Evolutionary conservation across 2,113 vertebrate genomes (phyloP).

Genomic region (Cavia aperea): DNA sequence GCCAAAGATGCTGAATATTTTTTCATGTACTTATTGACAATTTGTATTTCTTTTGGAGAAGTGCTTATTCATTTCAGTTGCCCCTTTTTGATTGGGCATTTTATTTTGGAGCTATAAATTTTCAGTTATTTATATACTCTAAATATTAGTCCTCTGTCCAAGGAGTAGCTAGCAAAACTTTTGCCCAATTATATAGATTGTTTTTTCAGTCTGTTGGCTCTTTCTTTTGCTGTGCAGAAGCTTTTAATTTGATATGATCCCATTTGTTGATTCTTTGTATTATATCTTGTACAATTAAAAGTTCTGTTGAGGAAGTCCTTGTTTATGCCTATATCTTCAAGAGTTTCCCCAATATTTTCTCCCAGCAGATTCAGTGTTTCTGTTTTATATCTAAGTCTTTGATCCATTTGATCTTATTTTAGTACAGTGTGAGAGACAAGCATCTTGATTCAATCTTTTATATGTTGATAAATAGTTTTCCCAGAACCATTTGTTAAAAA

Average conservation of each 20-base stretch:
- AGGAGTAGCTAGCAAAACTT: background rate
- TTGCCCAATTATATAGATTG: background rate
- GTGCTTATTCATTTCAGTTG: background rate
- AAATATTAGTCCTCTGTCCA: background rate
- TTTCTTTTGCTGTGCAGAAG: background rate
- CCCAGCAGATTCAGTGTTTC: background rate
- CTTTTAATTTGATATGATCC: background rate
- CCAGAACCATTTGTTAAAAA: background rate
- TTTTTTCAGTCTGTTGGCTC: background rate
- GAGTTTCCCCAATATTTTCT: background rate
- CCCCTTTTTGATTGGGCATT: background rate
- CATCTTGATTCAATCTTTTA: background rate
- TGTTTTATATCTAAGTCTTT: background rate
- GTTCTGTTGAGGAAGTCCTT: background rate
- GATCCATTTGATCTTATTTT: background rate
- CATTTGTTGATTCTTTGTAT: background rate
- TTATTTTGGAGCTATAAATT: background rate
- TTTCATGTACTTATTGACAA: background rate
- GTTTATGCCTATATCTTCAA: background rate
- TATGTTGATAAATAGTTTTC: background rate
- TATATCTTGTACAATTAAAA: background rate
- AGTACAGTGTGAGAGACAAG: background rate
- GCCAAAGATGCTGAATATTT: background rate
- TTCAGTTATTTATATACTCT: background rate
- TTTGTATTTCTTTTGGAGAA: background rate